Conservation (phyloP, 2,797 vertebrate species). For the Hippocampus kuda region DNA sequence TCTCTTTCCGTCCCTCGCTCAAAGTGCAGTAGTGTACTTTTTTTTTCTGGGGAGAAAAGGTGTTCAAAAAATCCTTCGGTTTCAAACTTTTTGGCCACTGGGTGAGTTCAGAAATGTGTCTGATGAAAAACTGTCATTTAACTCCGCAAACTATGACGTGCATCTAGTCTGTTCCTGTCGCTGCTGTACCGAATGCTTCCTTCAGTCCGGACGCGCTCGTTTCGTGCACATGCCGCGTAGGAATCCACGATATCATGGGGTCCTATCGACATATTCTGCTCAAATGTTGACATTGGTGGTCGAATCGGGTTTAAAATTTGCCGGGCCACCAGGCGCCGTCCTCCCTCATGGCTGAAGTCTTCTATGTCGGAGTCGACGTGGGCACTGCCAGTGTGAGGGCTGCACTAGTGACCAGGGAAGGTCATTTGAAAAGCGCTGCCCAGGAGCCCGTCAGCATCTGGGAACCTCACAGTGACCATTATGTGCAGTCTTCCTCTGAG, state of each 20-base stretch:
- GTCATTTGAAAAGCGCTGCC: conserved; percentile 64
- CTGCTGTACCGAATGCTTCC: no score
- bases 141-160: no score
- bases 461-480: conserved; percentile 78
- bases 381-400: conserved; percentile 86
- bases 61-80: not conserved
- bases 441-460: conserved; percentile 77
- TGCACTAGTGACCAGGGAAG: conserved; percentile 75
- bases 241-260: no score
- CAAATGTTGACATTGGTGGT: no score
- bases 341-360: conserved; percentile 52
- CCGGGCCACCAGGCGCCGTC: not conserved
- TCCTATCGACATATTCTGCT: no score
- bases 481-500: conserved; percentile 84
- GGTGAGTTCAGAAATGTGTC: not conserved
- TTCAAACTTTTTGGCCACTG: not conserved
- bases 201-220: no score
- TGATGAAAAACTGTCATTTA: not conserved
- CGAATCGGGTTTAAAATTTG: no score
- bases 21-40: not conserved
- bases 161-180: no score
- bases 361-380: conserved; percentile 86
- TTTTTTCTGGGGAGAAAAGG: not conserved
- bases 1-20: not conserved
- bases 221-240: no score